Evolutionary conservation across 2,888 invertebrate species (phyloP).

Genomic region (Agrochola lota): DNA sequence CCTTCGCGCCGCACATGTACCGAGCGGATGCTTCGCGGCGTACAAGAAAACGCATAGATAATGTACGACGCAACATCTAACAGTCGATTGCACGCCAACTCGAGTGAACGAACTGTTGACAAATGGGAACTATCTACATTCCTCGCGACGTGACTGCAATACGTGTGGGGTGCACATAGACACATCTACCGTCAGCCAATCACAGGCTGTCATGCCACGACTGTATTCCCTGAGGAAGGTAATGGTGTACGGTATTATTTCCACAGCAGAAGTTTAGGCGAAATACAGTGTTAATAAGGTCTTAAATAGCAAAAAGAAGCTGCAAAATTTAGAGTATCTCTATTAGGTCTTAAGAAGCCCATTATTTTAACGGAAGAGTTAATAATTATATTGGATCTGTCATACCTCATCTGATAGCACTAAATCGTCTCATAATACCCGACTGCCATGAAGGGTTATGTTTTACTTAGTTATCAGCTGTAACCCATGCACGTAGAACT

Average conservation of each 20-base stretch:
- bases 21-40: conserved; percentile 44
- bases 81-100: conserved; percentile 45
- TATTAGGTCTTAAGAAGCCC: not conserved
- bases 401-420: not conserved
- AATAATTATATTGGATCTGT: not conserved
- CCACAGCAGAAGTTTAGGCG: not conserved
- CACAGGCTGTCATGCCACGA: not conserved
- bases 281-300: not conserved
- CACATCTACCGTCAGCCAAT: conserved; percentile 6
- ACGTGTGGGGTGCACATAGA: conserved; percentile 5
- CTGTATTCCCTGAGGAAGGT: not conserved
- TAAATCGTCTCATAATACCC: not conserved
- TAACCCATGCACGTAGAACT: not conserved
- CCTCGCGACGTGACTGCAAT: conserved; percentile 27
- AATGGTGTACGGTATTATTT: not conserved
- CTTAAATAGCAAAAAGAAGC: not conserved
- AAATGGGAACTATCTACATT: conserved; percentile 49
- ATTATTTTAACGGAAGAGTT: not conserved
- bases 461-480: not conserved
- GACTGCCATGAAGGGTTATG: not conserved
- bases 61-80: conserved; percentile 42
- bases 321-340: not conserved
- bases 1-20: conserved; percentile 15
- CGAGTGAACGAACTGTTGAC: conserved; percentile 55
- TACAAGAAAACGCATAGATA: conserved; percentile 55